These are phyloP conservation scores for Phalacrocorax brasilianus DNA, from an alignment of 2,113 vertebrate species.

Conservation along the genomic window DNA sequence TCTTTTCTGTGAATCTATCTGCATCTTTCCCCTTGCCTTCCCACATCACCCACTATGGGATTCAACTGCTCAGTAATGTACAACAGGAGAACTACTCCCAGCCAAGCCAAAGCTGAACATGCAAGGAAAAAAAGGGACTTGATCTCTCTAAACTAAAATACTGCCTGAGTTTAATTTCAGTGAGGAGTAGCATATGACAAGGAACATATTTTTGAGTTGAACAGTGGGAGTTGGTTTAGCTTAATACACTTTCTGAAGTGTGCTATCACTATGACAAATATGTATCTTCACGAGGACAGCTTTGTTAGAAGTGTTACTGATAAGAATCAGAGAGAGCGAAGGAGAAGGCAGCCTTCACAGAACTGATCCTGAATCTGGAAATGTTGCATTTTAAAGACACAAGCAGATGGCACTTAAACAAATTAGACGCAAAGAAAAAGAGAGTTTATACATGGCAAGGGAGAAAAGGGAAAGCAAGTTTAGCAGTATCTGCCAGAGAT, in stretches of 20 bases:
- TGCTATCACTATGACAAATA: constrained; percentile 47
- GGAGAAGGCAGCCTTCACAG: not conserved
- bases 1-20: not conserved
- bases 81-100: rapidly evolving
- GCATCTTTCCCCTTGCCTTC: not conserved
- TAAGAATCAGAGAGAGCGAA: not conserved
- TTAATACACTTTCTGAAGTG: constrained; percentile 35
- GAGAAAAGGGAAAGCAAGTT: not conserved
- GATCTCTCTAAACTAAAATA: not conserved
- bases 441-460: not conserved
- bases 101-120: not conserved
- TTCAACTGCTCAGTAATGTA: not conserved
- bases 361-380: not conserved
- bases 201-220: constrained; percentile 42
- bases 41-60: not conserved
- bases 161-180: not conserved
- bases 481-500: not conserved
- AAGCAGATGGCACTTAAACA: constrained; percentile 25
- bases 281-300: constrained; percentile 1
- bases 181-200: constrained; percentile 18
- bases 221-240: constrained; percentile 37
- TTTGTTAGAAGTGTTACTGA: constrained; percentile 13
- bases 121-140: not conserved
- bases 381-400: not conserved
- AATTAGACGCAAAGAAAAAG: not conserved